Percentiles rank a stretch among this genome's conserved stretches.
Evolutionary conservation across 2,888 invertebrate species (phyloP).

Genomic region (Pheosia tremula): DNA sequence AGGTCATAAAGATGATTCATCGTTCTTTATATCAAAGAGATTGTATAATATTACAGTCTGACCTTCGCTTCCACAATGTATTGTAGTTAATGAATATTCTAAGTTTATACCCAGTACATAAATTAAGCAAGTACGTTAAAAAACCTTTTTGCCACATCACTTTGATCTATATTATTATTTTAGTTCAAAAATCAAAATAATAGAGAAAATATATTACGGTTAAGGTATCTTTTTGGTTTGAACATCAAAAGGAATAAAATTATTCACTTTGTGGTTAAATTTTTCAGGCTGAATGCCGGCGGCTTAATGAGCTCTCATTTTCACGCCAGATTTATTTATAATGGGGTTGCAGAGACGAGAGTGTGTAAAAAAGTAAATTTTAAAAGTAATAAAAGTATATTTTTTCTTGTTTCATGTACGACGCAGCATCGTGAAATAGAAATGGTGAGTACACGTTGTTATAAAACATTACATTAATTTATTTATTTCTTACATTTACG

Average conservation of each 20-base stretch:
- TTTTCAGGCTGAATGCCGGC: not conserved
- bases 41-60: too few species aligned
- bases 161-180: not conserved
- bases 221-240: not conserved
- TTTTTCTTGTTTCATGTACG: conserved; percentile 66
- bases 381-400: not conserved
- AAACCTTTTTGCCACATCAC: not conserved
- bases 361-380: conserved; percentile 1
- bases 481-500: too few species aligned
- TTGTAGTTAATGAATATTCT: too few species aligned
- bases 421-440: conserved; percentile 62
- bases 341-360: too few species aligned
- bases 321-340: too few species aligned
- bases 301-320: not conserved
- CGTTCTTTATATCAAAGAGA: too few species aligned
- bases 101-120: too few species aligned
- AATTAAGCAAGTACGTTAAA: not conserved
- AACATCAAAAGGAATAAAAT: conserved; percentile 1
- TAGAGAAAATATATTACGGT: not conserved
- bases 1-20: too few species aligned
- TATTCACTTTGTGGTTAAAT: not conserved
- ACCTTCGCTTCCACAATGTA: too few species aligned
- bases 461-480: too few species aligned
- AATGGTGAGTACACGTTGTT: conserved; percentile 64
- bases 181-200: not conserved